Evolutionary conservation across 2,113 vertebrate species (phyloP), one percentile per base, ranked within the genome.

Genomic region (Odontesthes bonariensis): DNA sequence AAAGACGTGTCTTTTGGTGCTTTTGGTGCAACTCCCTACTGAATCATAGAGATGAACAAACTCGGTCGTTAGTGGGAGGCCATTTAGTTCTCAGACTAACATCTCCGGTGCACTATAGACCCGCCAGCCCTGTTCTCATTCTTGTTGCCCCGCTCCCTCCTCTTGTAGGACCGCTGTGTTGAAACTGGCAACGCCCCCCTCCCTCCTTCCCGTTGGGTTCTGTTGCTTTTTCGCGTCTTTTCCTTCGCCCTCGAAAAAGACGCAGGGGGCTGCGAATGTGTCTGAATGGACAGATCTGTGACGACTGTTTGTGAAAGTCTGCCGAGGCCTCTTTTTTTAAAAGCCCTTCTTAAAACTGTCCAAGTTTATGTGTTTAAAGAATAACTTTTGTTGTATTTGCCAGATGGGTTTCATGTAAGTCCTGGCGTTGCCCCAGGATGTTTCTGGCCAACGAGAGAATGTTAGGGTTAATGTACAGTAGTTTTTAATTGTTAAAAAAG

Each of bases 381-480:
- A 72, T 65, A 49, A 80, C 76, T 74, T 58, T 60, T 86, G 83
- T 91, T 84, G 80, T 83, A 47, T 71, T 79, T 75, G 63, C 78
- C 77, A 71, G 76, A 82, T 64, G 78, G 75, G 58, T 85, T 74
- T 74, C 33, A 69, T 60, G 62, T 83, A 44, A 70, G 69, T 67
- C 77, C 73, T 58, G 51, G 63, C 53, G 82, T 69, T 79, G 70
- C 81, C 72, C 79, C 66, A 58, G 77, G 82, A 65, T 51, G 44
- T 79, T 77, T 82, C 68, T 88, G 88, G 81, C 84, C 65, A 54
- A 70, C 73, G 62, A 84, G 78, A 85, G 79, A 89, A 86, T 88
- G 85, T 90, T 87, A 35, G 79, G 86, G 82, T 86, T 80, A 64
- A 81, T 93, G 92, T 93, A 93, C 88, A 93, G 89, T 89, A 91